Percentiles rank a stretch among this genome's conserved stretches.
Evolutionary conservation across 2,113 vertebrate species (phyloP).

Genomic region (Cinclus mexicanus): DNA sequence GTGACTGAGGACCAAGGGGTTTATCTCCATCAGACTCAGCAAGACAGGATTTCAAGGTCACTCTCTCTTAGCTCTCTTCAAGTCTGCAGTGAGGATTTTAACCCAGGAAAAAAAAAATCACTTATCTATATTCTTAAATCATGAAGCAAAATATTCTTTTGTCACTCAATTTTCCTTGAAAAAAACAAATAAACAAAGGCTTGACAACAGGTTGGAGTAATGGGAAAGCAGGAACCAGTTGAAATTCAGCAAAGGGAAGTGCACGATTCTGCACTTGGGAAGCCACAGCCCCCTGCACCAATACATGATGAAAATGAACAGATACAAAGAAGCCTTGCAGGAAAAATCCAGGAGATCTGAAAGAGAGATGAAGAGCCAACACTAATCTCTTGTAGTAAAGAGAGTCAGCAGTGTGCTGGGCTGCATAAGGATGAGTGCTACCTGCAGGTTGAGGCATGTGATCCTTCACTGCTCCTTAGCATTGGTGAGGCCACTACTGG

Average conservation of each 20-base stretch:
- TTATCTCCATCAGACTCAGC: neutral
- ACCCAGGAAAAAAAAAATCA: neutral
- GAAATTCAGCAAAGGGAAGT: neutral
- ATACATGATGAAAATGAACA: neutral
- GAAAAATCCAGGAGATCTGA: neutral
- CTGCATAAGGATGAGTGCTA: neutral
- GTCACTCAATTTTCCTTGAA: neutral
- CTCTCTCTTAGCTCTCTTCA: neutral
- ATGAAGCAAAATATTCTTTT: neutral
- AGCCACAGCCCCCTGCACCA: neutral
- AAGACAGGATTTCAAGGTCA: neutral
- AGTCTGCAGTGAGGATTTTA: neutral
- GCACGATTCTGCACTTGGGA: too few relatives aligned
- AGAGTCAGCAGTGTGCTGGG: neutral
- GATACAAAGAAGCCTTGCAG: neutral
- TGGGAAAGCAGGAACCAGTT: neutral
- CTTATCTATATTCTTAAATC: neutral
- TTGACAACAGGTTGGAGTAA: neutral
- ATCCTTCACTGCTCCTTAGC: neutral
- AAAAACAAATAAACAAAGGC: neutral
- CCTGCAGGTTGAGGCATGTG: neutral
- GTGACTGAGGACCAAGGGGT: neutral
- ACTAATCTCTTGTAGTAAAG: neutral
- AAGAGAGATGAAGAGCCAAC: neutral
- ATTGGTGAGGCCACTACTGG: neutral